A percentile compares a stretch with the other conserved stretches of the same genome.
Evolutionary conservation across 92 coral and sea anemone species (phyloP).

Genomic region (Zoanthus solanderi): DNA sequence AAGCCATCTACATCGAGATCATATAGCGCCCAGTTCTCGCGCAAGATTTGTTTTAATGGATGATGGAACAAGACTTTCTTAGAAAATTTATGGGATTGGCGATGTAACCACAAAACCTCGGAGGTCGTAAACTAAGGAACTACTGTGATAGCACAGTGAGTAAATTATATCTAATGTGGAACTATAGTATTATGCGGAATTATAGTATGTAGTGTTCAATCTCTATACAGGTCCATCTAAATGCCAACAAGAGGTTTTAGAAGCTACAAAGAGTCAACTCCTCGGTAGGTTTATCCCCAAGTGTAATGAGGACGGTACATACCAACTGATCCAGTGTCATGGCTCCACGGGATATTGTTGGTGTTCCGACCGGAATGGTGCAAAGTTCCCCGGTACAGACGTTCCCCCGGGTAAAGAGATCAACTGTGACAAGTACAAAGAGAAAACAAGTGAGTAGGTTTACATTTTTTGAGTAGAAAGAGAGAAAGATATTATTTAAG

Average conservation of each 20-base stretch:
- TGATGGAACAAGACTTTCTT: too few species aligned
- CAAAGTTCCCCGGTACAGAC: constrained; percentile 18
- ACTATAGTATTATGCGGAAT: too few species aligned
- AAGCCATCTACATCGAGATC: too few species aligned
- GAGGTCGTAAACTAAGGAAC: too few species aligned
- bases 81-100: too few species aligned
- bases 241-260: not conserved
- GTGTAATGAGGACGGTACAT: constrained; percentile 57
- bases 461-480: not conserved
- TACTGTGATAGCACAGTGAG: too few species aligned
- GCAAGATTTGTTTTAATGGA: too few species aligned
- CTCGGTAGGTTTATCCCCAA: constrained; percentile 51
- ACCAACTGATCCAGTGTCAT: constrained; percentile 46
- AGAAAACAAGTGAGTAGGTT: not conserved
- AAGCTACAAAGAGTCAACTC: not conserved
- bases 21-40: too few species aligned
- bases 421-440: constrained; percentile 27
- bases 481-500: too few species aligned
- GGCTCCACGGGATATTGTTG: constrained; percentile 48
- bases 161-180: too few species aligned
- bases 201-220: too few species aligned
- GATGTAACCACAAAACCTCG: too few species aligned
- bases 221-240: constrained; percentile 1
- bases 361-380: constrained; percentile 51
- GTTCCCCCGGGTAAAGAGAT: constrained; percentile 27